Base-by-base conservation (phyloP, 2,888 invertebrate genomes). In the Neoitamus cyanurus region DNA sequence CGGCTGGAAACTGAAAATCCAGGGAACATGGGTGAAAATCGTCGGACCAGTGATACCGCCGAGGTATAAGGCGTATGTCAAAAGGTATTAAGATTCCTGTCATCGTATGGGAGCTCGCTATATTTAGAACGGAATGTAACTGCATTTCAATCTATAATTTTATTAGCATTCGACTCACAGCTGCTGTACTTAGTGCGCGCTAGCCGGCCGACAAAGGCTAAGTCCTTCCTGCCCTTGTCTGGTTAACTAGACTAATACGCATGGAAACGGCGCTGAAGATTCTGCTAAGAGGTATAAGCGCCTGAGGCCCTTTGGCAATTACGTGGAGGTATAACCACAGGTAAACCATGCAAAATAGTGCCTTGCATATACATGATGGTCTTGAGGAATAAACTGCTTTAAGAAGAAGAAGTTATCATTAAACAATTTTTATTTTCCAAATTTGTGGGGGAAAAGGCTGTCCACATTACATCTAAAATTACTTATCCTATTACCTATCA, bases 111-210 rank as follows among this genome's bases (percentile, higher is more conserved):
- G 25, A 58, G 9, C 42, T 20, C 15, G 58, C 7, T 58, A 58
- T 58, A 58, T 58, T 58, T 58, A 58, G 58, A 58, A 58, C 58
- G 25, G 58, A 58, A 58, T 58, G 58, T 58, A 58, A 58, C 58
- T 58, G 58, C 58, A 25, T 25, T 58, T 58, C 58, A 25, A 20
- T 15, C 25, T 58, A 58, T 58, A 58, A 58, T 58, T 58, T 58
- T 58, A 58, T 20, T 58, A 58, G 9, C 58, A 58, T 58, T 58
- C 58, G 58, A 58, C 9, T 58, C 58, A 58, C 58, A 58, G 58
- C 25, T 58, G 58, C 58, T 25, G 20, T 1, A 58, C 20, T 20
- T 58, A 58, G n/a, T n/a, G n/a, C 20, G 48, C 48, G 5, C 15
- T 48, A 6, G 48, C 48, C 48, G 15, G 15, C 58, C 58, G 58